Conservation (phyloP, 2,888 invertebrate genomes). For the Myopa tessellatipennis region DNA sequence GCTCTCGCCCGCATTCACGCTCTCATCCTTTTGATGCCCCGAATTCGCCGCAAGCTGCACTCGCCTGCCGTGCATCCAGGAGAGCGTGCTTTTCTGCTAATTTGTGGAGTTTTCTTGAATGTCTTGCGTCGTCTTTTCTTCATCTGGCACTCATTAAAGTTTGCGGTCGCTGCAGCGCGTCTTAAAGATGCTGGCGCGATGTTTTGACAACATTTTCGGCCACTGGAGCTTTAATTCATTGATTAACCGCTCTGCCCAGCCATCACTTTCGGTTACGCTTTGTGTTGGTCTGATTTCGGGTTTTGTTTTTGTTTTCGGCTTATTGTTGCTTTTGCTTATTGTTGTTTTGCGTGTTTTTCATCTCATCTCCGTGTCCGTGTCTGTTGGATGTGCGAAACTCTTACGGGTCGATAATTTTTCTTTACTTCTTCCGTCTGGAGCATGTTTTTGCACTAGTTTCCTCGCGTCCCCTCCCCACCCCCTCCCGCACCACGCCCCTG, state of each 20-base stretch:
- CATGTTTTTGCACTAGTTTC: constrained; percentile 35
- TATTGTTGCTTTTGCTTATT: constrained; percentile 37
- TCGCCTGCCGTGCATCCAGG: not conserved
- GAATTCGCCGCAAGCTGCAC: constrained; percentile 19
- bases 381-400: constrained; percentile 39
- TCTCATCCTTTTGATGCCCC: constrained; percentile 3
- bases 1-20: constrained; percentile 5
- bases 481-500: not conserved
- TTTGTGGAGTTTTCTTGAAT: not conserved
- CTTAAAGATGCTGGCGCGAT: constrained; percentile 52
- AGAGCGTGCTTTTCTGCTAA: constrained; percentile 6
- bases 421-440: constrained; percentile 47
- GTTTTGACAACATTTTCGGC: constrained; percentile 28
- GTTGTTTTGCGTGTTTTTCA: constrained; percentile 38
- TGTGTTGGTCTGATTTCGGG: constrained; percentile 1
- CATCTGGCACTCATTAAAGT: constrained; percentile 8
- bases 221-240: constrained; percentile 62
- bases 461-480: not conserved
- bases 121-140: constrained; percentile 44
- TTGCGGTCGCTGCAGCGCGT: constrained; percentile 42
- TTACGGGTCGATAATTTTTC: constrained; percentile 45
- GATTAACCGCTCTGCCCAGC: constrained; percentile 56
- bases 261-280: not conserved
- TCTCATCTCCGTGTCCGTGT: constrained; percentile 42
- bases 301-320: constrained; percentile 44